Evolutionary conservation across 2,113 vertebrate species (phyloP), one percentile per base, ranked within the genome.

Genomic region (Myotis yumanensis): DNA sequence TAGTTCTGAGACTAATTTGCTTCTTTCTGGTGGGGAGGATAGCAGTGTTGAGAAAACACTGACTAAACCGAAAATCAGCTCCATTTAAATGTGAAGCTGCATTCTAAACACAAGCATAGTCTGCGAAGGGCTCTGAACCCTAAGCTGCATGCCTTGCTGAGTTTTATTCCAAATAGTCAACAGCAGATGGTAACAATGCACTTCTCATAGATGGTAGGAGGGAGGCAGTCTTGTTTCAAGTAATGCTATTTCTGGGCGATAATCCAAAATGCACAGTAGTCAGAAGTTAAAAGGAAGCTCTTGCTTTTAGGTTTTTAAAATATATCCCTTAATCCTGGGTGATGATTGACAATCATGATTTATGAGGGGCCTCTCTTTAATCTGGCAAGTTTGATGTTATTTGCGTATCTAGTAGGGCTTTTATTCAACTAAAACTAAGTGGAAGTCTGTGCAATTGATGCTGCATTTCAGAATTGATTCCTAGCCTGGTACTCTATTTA

Each of bases 331-430:
- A 99, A 99, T 99, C 99, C 99, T 98, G 99, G 98, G 98, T 98
- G 99, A 99, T 99, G 99, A 99, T 99, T 99, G 99, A 99, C 99
- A 99, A 99, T 99, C 99, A 98, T 99, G 99, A 99, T 99, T 99
- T 99, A 99, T 98, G 99, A 99, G 99, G 99, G 99, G 99, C 99
- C 99, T 99, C 98, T 98, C 99, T 99, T 99, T 99, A 99, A 99
- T 99, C 99, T 98, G 98, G 98, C 98, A 99, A 99, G 99, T 99
- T 99, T 99, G 99, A 99, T 99, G 99, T 99, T 99, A 99, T 99
- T 99, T 99, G 99, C 98, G 99, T 99, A 99, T 99, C 99, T 99
- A 99, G 99, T 98, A 98, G 99, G 99, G 99, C 99, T 99, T 99
- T 99, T 98, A 98, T 98, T 98, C 98, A 98, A 98, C 98, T 97